These are phyloP conservation scores for Meiosimyza decipiens DNA, from an alignment of 2,888 invertebrate species.

Conservation along the genomic window DNA sequence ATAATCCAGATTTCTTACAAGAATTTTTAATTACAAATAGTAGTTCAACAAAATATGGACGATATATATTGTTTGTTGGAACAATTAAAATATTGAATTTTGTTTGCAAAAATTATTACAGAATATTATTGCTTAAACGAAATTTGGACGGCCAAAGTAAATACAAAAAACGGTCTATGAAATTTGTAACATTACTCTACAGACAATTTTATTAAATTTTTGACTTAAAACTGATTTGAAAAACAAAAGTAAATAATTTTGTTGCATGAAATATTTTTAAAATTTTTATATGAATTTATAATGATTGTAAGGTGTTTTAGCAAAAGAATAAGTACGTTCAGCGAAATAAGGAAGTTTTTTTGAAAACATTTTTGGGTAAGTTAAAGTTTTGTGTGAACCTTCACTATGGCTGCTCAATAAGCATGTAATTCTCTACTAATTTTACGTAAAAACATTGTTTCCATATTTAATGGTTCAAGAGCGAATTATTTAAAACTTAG, in stretches of 20 bases:
- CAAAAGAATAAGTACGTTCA: too few relatives aligned
- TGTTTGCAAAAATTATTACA: constrained; percentile 36
- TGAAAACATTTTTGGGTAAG: too few relatives aligned
- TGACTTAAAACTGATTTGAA: constrained; percentile 39
- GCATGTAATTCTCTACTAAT: too few relatives aligned
- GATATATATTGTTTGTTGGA: constrained; percentile 11
- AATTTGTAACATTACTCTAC: constrained; percentile 39
- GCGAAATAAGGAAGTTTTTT: too few relatives aligned
- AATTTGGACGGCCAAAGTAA: constrained; percentile 10
- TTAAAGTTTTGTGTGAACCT: too few relatives aligned
- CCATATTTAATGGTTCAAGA: too few relatives aligned
- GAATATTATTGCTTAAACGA: constrained; percentile 21
- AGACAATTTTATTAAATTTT: constrained; percentile 38
- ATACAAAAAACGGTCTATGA: constrained; percentile 39
- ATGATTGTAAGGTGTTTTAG: too few relatives aligned
- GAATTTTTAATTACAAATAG: constrained; percentile 19
- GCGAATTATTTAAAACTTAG: too few relatives aligned
- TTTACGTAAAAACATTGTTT: too few relatives aligned
- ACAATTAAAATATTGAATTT: constrained; percentile 35
- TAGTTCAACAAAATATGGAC: constrained; percentile 7
- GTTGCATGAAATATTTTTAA: too few relatives aligned
- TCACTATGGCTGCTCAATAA: too few relatives aligned
- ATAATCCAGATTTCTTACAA: constrained; percentile 17
- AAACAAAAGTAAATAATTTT: constrained; percentile 2
- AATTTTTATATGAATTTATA: too few relatives aligned